Base-by-base conservation (phyloP, 2,888 invertebrate genomes). In the Heliconius ismenius region DNA sequence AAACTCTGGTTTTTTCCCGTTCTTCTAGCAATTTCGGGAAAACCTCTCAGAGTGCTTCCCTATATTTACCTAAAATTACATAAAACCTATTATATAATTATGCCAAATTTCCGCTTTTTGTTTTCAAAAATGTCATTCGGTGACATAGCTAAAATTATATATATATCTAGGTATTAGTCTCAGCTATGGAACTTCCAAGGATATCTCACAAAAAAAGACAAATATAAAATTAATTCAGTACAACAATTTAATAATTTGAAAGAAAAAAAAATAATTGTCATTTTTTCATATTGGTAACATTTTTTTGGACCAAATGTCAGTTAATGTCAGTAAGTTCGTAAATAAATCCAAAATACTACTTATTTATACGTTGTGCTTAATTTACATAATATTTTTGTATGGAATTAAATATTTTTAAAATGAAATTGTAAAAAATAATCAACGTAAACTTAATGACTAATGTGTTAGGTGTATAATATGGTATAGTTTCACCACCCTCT, bases 311-410 rank as follows among this genome's bases (percentile, higher is more conserved):
- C 26, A 24, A 36, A 58, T 70, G 58, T 70, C 70, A 70, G 13
- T 28, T 32, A 7, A 58, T 58, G 58, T 70, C 70, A 58, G n/a
- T 58, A 1, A 36, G 28, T 7, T 54, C 54, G 32, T 70, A 58
- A 58, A 70, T 58, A 70, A 58, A 70, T 70, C 70, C 36, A 24
- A n/a, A 24, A 43, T 49, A 32, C 15, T 58, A 28, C n/a, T 13
- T 32, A 32, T 32, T 54, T 70, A 24, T 54, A 13, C 15, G 11
- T 70, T 13, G 15, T 58, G 15, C 36, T 36, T 15, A 58, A 15
- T 58, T 9, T 32, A 54, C 7, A 4, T 18, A 21, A 10, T n/a
- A n/a, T 58, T 32, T 70, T 70, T 58, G 11, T 70, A 32, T 11
- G 18, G n/a, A 36, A 70, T 36, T 24, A n/a, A 36, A 58, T 58